Percentiles rank a stretch among this genome's conserved stretches.
phyloP scores from a whole-genome alignment of 2,797 vertebrate genomes.

The Poecilia gillii region DNA sequence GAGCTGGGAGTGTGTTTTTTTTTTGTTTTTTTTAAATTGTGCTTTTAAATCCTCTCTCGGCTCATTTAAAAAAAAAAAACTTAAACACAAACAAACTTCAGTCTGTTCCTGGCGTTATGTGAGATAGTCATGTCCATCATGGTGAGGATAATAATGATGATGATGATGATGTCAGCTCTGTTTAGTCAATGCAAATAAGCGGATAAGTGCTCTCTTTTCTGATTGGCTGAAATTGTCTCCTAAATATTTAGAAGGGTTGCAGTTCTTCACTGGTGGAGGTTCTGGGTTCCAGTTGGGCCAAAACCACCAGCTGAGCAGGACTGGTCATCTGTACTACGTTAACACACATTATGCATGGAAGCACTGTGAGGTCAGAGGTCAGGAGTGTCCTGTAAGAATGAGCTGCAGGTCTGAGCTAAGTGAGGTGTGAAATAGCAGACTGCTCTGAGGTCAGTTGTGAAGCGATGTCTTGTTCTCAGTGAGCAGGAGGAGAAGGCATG shows the following conservation, averaged over 20 bases:
- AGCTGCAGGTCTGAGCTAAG: neutral
- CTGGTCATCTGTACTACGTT: neutral
- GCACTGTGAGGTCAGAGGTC: neutral
- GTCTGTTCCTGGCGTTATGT: neutral
- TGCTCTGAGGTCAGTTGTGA: slow-evolving; percentile 28
- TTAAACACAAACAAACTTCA: neutral
- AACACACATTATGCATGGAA: neutral
- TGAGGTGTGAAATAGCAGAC: neutral
- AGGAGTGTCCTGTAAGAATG: neutral
- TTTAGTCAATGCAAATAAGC: slow-evolving; percentile 55
- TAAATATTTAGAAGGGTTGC: neutral
- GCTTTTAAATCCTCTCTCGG: neutral
- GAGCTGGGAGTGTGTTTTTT: neutral
- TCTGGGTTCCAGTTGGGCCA: neutral
- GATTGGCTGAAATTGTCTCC: neutral
- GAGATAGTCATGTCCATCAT: slow-evolving; percentile 11
- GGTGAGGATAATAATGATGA: neutral
- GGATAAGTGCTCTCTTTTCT: neutral
- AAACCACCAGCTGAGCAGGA: neutral
- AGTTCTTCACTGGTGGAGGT: neutral
- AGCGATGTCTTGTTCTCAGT: slow-evolving; percentile 15
- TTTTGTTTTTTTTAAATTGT: neutral
- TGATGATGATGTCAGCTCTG: slow-evolving; percentile 44
- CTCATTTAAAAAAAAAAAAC: neutral
- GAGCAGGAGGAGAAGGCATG: slow-evolving; percentile 7